Conservation (phyloP, 2,113 vertebrate species). For the Gymnorhina tibicen region DNA sequence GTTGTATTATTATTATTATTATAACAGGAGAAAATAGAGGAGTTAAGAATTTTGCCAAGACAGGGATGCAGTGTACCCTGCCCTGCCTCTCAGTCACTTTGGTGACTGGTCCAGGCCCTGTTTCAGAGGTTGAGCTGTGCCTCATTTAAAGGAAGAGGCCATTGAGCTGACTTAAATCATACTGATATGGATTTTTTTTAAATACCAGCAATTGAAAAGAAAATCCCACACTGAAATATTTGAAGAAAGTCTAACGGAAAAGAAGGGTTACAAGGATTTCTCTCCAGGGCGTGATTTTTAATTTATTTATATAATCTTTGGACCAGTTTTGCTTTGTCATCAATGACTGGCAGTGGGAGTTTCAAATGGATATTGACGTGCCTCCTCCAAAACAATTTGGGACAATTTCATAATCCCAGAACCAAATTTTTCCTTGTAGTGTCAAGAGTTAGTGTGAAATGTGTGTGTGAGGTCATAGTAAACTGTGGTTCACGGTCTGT, state of each 20-base stretch:
- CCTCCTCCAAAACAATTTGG: neutral
- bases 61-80: rapidly evolving
- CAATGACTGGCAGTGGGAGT: neutral
- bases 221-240: neutral
- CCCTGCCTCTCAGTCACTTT: neutral
- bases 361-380: neutral
- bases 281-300: neutral
- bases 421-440: neutral
- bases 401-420: neutral
- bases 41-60: neutral
- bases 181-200: neutral
- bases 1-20: neutral
- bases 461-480: neutral
- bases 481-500: neutral
- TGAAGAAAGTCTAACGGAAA: neutral
- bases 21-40: neutral
- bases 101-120: neutral
- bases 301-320: neutral
- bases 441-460: neutral
- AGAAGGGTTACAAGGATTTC: neutral
- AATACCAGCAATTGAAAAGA: neutral
- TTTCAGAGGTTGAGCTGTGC: neutral
- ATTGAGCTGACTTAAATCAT: neutral
- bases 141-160: neutral
- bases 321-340: neutral